Conservation (phyloP, 2,888 invertebrate species). For the Dasypogon diadema region DNA sequence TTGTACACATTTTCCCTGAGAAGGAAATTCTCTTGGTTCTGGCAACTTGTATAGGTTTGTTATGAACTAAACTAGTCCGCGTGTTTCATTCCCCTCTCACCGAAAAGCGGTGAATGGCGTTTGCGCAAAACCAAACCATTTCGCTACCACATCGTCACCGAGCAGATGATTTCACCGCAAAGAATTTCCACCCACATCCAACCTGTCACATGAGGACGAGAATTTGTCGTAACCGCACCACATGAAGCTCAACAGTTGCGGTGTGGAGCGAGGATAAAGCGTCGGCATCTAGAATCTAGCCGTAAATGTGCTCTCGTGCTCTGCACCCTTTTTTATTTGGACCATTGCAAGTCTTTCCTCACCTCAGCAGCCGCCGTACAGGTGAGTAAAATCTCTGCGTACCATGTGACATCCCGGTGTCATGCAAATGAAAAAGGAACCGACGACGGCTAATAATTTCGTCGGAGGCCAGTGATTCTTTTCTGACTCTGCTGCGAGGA, state of each 20-base stretch:
- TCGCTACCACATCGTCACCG: slow-evolving; percentile 10
- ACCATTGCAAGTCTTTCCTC: neutral
- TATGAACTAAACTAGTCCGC: slow-evolving; percentile 19
- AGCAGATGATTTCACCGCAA: slow-evolving; percentile 23
- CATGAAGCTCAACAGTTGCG: slow-evolving; percentile 27
- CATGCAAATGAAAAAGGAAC: slow-evolving; percentile 12
- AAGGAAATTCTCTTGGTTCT: neutral
- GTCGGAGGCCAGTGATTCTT: neutral
- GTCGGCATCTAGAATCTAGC: neutral
- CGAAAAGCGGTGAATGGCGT: neutral
- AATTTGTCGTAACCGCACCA: slow-evolving; percentile 19
- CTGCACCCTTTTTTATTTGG: neutral
- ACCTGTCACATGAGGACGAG: slow-evolving; percentile 28
- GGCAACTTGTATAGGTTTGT: slow-evolving; percentile 13
- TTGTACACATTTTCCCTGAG: neutral
- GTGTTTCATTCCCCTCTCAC: neutral
- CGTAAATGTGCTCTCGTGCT: neutral
- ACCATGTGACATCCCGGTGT: slow-evolving; percentile 19
- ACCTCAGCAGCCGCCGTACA: neutral
- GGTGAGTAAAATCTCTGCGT: neutral
- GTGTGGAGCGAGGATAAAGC: neutral
- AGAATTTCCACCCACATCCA: slow-evolving; percentile 38
- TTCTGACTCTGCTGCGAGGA: neutral
- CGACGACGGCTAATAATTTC: neutral
- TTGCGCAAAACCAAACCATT: neutral